Conservation (phyloP, 2,888 invertebrate species). For the Lasioglossum morio region DNA sequence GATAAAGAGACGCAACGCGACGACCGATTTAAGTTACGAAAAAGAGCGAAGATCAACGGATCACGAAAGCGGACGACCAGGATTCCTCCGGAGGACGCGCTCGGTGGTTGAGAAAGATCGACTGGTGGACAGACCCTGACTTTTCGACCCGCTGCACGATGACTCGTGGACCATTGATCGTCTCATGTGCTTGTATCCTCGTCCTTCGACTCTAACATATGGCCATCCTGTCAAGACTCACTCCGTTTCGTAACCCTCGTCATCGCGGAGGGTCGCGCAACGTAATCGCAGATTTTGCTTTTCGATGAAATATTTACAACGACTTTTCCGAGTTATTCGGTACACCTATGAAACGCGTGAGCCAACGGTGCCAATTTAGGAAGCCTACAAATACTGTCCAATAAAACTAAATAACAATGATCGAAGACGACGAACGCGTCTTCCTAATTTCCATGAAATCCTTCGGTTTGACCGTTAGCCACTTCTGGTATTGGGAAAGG, state of each 20-base stretch:
- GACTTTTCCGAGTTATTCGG: not conserved
- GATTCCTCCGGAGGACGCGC: slow-evolving; percentile 34
- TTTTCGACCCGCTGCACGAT: slow-evolving; percentile 54
- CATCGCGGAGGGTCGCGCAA: slow-evolving; percentile 30
- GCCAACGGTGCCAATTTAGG: not conserved
- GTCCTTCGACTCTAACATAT: slow-evolving; percentile 62
- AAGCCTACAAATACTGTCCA: not conserved
- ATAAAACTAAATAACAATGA: not conserved
- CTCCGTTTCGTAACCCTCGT: slow-evolving; percentile 54
- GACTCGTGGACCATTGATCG: slow-evolving; percentile 54
- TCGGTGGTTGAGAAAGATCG: slow-evolving; percentile 51
- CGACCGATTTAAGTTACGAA: slow-evolving; percentile 15
- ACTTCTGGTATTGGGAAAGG: not conserved
- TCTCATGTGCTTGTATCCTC: slow-evolving; percentile 52
- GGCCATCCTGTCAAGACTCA: slow-evolving; percentile 44
- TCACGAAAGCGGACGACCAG: slow-evolving; percentile 36
- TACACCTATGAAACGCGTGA: not conserved
- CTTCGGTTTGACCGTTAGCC: too few relatives aligned
- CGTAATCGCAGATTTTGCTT: slow-evolving; percentile 3
- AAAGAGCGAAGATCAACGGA: slow-evolving; percentile 20
- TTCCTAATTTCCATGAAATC: not conserved
- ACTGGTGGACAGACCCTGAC: slow-evolving; percentile 48
- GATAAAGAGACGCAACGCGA: not conserved
- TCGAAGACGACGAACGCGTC: not conserved
- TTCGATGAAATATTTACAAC: not conserved